Conservation (phyloP, 2,888 invertebrate species). For the Automeris io region DNA sequence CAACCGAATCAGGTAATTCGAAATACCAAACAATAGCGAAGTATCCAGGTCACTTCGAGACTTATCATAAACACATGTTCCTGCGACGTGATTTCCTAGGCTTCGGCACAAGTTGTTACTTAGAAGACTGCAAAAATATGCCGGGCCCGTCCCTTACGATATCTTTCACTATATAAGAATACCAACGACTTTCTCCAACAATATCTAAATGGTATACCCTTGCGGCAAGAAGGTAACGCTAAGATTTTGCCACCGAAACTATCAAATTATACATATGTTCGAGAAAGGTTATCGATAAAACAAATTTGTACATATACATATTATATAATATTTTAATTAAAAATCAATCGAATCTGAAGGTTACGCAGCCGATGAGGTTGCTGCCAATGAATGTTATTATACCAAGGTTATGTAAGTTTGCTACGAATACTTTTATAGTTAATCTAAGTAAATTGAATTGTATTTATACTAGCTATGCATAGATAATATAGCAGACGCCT, state of each 20-base stretch:
- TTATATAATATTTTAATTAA: conserved; percentile 24
- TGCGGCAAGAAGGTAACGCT: conserved; percentile 66
- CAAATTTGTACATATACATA: conserved; percentile 68
- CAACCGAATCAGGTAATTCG: conserved; percentile 67
- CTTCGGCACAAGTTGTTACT: conserved; percentile 15
- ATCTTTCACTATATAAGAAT: conserved; percentile 38
- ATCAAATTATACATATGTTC: conserved; percentile 52
- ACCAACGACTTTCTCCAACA: conserved; percentile 65
- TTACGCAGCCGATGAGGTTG: neutral
- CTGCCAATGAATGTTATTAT: conserved; percentile 11
- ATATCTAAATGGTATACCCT: conserved; percentile 71
- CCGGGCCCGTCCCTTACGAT: conserved; percentile 28
- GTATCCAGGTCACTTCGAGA: conserved; percentile 77
- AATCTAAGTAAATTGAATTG: conserved; percentile 62
- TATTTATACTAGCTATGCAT: conserved; percentile 56
- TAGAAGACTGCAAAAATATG: conserved; percentile 9
- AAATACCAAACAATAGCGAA: conserved; percentile 70
- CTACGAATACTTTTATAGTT: conserved; percentile 53
- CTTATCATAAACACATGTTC: conserved; percentile 61
- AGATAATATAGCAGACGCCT: conserved; percentile 51
- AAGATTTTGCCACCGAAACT: conserved; percentile 64
- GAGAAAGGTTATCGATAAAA: conserved; percentile 51
- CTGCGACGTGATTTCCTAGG: conserved; percentile 55
- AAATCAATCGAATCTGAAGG: conserved; percentile 1
- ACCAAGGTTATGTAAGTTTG: conserved; percentile 25